A percentile compares a stretch with the other conserved stretches of the same genome.
phyloP scores from a whole-genome alignment of 2,797 vertebrate genomes.

The Bradypodion pumilum region DNA sequence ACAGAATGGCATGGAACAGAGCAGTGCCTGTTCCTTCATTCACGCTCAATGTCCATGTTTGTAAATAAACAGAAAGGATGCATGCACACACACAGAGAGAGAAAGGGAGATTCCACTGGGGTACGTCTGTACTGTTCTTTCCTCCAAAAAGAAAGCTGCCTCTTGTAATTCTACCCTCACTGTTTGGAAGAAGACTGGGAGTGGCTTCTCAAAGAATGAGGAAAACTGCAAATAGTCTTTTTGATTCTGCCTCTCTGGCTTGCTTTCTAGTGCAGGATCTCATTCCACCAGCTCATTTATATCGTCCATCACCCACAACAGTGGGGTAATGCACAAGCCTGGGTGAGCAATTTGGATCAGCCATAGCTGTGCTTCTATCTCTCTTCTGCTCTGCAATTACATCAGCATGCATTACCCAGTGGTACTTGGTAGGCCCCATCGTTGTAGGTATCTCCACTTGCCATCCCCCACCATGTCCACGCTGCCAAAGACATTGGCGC shows the following conservation, averaged over 20 bases:
- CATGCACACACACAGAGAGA: no score
- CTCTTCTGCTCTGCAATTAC: conserved; percentile 3
- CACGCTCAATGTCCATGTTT: neutral
- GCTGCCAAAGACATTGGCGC: neutral
- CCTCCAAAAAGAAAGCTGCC: neutral
- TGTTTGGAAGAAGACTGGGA: neutral
- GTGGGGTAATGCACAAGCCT: neutral
- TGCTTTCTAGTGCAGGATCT: neutral
- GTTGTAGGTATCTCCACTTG: neutral
- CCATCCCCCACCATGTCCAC: neutral
- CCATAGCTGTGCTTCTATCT: neutral
- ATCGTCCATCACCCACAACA: neutral
- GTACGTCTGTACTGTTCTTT: neutral
- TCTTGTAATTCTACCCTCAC: neutral
- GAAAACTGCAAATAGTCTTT: neutral
- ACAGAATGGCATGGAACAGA: no score
- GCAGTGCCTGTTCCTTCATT: neutral
- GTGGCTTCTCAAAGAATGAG: neutral
- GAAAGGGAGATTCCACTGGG: neutral
- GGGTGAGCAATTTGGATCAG: neutral
- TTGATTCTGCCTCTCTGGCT: conserved; percentile 7
- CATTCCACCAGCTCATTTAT: neutral
- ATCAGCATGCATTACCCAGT: conserved; percentile 1
- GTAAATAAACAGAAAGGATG: neutral
- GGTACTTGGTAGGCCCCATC: neutral